Evolutionary conservation across 2,888 invertebrate species (phyloP).

Genomic region (Lycocerus yunnanus): DNA sequence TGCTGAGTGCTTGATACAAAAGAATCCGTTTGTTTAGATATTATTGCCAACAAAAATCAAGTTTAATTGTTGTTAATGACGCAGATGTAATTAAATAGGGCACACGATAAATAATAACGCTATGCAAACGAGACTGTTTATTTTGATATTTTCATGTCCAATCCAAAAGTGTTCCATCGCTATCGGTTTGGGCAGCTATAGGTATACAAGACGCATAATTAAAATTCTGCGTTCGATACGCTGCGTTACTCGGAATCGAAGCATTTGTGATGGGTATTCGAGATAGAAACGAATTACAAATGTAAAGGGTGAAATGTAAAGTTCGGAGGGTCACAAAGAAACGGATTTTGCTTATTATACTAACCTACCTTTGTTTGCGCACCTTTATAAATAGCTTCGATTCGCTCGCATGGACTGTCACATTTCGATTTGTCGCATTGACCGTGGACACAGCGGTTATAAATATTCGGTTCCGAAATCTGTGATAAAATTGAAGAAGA

Average conservation of each 20-base stretch:
- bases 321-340: neutral
- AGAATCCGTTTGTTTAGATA: neutral
- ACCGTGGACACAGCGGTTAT: conserved; percentile 31
- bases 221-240: neutral
- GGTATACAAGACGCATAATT: neutral
- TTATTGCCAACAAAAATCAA: neutral
- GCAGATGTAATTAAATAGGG: neutral
- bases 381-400: conserved; percentile 37
- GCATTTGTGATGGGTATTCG: neutral
- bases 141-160: neutral
- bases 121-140: neutral
- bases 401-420: conserved; percentile 31
- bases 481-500: conserved; percentile 22
- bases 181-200: neutral
- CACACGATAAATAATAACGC: neutral
- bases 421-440: conserved; percentile 33
- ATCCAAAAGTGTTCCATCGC: neutral
- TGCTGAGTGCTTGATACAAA: neutral
- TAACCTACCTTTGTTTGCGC: conserved; percentile 38
- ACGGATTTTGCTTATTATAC: conserved; percentile 27
- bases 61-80: neutral
- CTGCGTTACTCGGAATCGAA: neutral
- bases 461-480: conserved; percentile 24
- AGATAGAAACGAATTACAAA: neutral
- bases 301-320: neutral